Percentiles rank a stretch among this genome's conserved stretches.
Conservation (phyloP, 37 sponge, comb jelly and placozoan species). For the Sycon ciliatum region DNA sequence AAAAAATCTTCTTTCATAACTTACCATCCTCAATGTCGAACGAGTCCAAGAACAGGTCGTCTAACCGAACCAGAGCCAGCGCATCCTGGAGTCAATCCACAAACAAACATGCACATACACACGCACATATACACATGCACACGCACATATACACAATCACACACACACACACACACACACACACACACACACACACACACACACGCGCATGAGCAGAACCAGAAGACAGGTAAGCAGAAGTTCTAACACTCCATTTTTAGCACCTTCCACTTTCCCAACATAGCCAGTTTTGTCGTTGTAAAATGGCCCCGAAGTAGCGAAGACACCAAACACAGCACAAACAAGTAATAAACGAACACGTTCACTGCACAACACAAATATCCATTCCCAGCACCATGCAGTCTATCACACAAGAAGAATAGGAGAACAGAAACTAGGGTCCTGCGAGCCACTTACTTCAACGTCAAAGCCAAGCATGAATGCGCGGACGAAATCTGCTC, state of each 20-base stretch:
- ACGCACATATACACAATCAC: background rate
- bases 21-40: conserved; percentile 90
- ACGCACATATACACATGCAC: conserved; percentile 14
- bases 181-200: conserved; percentile 5
- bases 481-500: conserved; percentile 88
- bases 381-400: background rate
- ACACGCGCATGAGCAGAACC: too few species aligned
- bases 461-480: conserved; percentile 92
- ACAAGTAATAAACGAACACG: too few species aligned
- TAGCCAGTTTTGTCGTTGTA: too few species aligned
- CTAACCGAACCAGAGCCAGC: conserved; percentile 84
- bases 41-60: conserved; percentile 90
- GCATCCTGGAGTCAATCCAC: conserved; percentile 64
- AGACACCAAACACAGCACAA: too few species aligned
- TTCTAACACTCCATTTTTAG: too few species aligned
- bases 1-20: background rate
- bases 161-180: conserved; percentile 5
- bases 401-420: background rate
- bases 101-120: background rate
- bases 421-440: background rate
- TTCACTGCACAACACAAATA: too few species aligned
- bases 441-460: conserved; percentile 40
- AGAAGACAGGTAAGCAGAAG: too few species aligned
- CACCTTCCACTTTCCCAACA: too few species aligned
- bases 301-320: too few species aligned